Evolutionary conservation across 2,797 vertebrate genomes (phyloP), one percentile per base, ranked within the genome.

Genomic region (Chloroceryle inda): DNA sequence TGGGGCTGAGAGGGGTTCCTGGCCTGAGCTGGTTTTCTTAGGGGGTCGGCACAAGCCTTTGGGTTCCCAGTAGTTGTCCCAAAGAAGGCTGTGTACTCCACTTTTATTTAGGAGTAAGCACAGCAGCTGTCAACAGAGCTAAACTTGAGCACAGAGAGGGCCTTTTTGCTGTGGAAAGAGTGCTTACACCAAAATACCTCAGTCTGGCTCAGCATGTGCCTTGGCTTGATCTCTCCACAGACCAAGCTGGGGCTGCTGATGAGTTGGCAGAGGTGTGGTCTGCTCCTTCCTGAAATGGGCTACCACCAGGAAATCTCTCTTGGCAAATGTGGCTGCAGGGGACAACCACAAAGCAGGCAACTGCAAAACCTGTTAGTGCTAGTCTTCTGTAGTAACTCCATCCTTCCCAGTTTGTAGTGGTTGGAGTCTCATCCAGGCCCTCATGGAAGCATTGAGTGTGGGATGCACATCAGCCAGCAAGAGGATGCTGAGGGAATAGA

Each of bases 371-470:
- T 31, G 22, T 16, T 50, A 20, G 35, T 9, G 3, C 71, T 13
- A 3, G 8, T 27, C 37, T 67, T 63, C 44, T 8, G 8, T 8
- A 42, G 17, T 9, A 37, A 13, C 33, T 85, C 16, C 71, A 22
- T 45, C 45, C 35, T 27, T 75, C 44, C 58, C 59, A 50, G 45
- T 29, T 27, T 14, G 13, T 1, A 2, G 27, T 23, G 27, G 15
- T 13, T 20, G 44, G n/a, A 53, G 63, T 13, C 67, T 75, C 44
- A 18, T 38, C 16, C 38, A 19, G 44, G 66, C 13, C n/a, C 44
- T 71, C 2, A 0, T 3, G 4, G 75, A 23, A 89, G 31, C 1
- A 1, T 4, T 38, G 26, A 61, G 27, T 5, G 7, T 38, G 21
- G 53, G 85, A 35, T 35, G 44, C 4, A 2, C 14, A 13, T 27